Conservation (phyloP, 2,797 vertebrate species). For the Neomorphus geoffroyi region DNA sequence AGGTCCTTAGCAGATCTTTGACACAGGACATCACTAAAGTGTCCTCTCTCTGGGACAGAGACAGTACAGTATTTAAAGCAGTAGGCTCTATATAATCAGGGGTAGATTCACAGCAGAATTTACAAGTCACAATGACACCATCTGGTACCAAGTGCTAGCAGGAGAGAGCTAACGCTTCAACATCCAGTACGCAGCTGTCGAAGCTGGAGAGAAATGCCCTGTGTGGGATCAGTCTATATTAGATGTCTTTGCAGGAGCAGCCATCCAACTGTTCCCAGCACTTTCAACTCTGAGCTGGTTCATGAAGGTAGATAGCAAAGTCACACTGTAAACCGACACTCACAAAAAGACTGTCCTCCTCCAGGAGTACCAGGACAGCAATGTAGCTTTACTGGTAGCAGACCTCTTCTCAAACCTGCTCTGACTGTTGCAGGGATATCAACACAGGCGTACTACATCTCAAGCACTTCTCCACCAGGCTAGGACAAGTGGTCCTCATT, state of each 20-base stretch:
- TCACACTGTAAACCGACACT: background rate
- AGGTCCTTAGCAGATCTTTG: background rate
- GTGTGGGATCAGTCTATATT: background rate
- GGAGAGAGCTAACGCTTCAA: background rate
- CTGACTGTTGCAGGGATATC: background rate
- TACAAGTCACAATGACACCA: background rate
- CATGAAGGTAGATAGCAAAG: background rate
- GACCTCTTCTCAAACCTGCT: background rate
- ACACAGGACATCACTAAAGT: background rate
- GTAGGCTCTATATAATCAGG: background rate
- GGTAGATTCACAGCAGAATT: background rate
- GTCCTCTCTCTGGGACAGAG: background rate
- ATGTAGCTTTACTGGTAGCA: background rate
- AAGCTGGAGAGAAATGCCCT: background rate
- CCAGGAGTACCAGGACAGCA: background rate
- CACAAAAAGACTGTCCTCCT: background rate
- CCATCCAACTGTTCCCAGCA: background rate
- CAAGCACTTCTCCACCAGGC: background rate
- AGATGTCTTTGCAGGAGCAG: background rate
- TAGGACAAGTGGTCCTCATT: background rate
- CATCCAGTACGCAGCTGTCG: constrained; percentile 9
- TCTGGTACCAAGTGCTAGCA: background rate
- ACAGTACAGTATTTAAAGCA: background rate
- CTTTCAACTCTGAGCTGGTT: background rate
- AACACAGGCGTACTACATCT: background rate